Conservation (phyloP, 2,113 vertebrate species). For the Melanostigma gelatinosum region DNA sequence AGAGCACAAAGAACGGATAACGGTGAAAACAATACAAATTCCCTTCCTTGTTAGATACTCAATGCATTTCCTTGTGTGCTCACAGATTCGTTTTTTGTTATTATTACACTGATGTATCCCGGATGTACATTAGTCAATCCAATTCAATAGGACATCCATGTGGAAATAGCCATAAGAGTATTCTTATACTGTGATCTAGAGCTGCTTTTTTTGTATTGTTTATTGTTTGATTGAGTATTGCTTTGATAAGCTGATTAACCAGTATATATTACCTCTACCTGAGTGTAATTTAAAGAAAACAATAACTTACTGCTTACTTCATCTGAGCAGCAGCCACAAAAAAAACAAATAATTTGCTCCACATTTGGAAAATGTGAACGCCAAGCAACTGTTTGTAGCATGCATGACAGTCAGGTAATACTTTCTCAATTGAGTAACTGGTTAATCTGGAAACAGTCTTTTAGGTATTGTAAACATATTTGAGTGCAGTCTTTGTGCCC, state of each 20-base stretch:
- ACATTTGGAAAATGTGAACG: background rate
- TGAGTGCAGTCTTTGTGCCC: background rate
- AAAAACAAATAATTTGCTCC: background rate
- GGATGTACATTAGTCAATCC: background rate
- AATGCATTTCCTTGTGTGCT: constrained; percentile 12
- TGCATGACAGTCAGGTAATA: background rate
- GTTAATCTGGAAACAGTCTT: background rate
- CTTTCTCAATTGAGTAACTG: background rate
- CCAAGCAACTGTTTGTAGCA: background rate
- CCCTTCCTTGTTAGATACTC: constrained; percentile 16
- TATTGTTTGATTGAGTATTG: background rate
- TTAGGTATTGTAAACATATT: background rate
- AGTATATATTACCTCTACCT: background rate
- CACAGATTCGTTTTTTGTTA: background rate
- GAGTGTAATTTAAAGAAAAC: constrained; percentile 1
- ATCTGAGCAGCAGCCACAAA: background rate
- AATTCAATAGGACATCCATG: background rate
- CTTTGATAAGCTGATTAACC: background rate
- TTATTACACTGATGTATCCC: background rate
- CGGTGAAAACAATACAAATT: background rate
- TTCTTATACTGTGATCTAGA: background rate
- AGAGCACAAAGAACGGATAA: constrained; percentile 12
- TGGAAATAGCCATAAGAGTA: background rate
- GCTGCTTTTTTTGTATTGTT: background rate
- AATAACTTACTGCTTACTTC: background rate